Evolutionary conservation across 2,113 vertebrate species (phyloP).

Genomic region (Neoarius graeffei): DNA sequence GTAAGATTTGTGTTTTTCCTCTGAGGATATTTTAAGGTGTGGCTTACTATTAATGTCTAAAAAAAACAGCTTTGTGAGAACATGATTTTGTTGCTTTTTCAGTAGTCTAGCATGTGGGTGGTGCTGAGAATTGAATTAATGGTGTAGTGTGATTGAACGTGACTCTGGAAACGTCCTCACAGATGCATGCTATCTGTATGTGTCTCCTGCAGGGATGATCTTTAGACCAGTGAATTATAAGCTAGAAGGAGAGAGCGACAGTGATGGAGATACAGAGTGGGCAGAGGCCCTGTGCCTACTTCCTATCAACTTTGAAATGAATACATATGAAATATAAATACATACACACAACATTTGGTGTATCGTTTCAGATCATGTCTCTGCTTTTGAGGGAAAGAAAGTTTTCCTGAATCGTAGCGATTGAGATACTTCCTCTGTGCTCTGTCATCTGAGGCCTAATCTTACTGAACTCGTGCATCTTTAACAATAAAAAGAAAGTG

Average conservation of each 20-base stretch:
- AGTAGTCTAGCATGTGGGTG: not conserved
- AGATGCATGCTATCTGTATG: not conserved
- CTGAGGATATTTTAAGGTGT: constrained; percentile 1
- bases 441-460: constrained; percentile 58
- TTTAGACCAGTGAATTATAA: constrained; percentile 3
- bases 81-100: not conserved
- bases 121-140: constrained; percentile 33
- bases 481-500: constrained; percentile 46
- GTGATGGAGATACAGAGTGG: not conserved
- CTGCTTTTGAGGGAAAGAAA: constrained; percentile 3
- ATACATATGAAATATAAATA: not conserved
- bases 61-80: not conserved
- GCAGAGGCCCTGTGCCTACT: not conserved
- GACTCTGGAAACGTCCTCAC: constrained; percentile 35
- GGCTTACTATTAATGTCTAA: too few relatives aligned
- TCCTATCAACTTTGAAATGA: constrained; percentile 5
- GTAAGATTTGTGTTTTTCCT: constrained; percentile 2
- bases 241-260: not conserved
- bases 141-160: constrained; percentile 33
- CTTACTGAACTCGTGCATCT: constrained; percentile 55
- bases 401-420: not conserved
- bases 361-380: not conserved
- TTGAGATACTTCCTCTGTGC: constrained; percentile 30
- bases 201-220: constrained; percentile 9
- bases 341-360: not conserved